phyloP scores from a whole-genome alignment of 2,797 vertebrate species.

The Steatocranus sp. region DNA sequence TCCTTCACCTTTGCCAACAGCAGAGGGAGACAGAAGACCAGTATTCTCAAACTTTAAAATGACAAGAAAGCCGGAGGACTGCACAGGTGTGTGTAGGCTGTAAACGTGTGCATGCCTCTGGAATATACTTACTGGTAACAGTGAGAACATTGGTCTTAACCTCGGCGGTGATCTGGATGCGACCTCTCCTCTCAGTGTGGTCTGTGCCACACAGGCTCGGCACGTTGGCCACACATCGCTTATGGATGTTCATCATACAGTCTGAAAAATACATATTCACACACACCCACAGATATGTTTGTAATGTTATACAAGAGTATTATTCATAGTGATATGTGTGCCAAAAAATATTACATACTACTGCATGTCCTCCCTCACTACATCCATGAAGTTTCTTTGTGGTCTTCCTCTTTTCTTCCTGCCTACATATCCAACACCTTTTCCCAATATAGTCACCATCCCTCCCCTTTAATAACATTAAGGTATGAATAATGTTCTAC shows the following conservation, averaged over 20 bases:
- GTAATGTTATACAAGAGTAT: background rate
- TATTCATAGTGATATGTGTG: background rate
- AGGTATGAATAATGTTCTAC: background rate
- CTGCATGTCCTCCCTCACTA: background rate
- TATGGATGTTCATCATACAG: conserved; percentile 91
- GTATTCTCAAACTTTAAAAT: background rate
- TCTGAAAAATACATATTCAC: conserved; percentile 51
- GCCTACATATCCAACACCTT: background rate
- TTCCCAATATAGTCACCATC: background rate
- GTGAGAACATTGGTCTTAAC: conserved; percentile 90
- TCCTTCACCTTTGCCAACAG: conserved; percentile 30
- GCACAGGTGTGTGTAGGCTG: background rate
- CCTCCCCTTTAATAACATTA: background rate
- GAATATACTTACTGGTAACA: conserved; percentile 83
- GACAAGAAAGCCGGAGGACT: background rate
- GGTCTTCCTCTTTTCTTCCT: background rate
- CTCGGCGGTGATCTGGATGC: conserved; percentile 89
- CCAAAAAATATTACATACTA: background rate
- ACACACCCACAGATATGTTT: background rate
- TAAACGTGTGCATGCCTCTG: background rate
- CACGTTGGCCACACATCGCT: conserved; percentile 95
- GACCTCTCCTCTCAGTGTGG: conserved; percentile 94
- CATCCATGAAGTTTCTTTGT: background rate
- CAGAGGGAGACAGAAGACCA: conserved; percentile 58
- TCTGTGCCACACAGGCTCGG: conserved; percentile 96